Conservation (phyloP, 2,113 vertebrate species). For the Xenopus laevis region DNA sequence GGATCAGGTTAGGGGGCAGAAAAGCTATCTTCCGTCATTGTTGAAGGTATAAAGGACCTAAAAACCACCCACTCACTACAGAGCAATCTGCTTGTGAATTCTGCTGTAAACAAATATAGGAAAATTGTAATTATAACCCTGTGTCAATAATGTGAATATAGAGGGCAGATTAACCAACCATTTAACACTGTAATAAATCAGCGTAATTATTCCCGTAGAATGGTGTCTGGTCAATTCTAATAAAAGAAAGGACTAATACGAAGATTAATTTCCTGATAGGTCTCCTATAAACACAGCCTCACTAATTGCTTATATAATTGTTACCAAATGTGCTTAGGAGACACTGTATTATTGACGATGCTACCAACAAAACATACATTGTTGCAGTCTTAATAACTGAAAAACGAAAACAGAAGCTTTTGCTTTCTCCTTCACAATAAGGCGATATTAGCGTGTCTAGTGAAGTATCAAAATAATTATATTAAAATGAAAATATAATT, state of each 20-base stretch:
- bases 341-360: constrained; percentile 9
- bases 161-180: constrained; percentile 35
- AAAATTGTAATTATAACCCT: constrained; percentile 26
- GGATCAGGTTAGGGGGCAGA: neutral
- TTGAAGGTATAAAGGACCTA: constrained; percentile 9
- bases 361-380: constrained; percentile 8
- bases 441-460: neutral
- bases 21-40: constrained; percentile 8
- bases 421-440: constrained; percentile 3
- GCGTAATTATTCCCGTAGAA: constrained; percentile 32
- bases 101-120: constrained; percentile 7
- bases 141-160: constrained; percentile 35
- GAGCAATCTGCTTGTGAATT: neutral
- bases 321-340: constrained; percentile 17
- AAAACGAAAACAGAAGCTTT: neutral
- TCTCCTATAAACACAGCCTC: constrained; percentile 30
- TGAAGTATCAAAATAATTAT: constrained; percentile 22
- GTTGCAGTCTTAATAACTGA: neutral
- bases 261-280: constrained; percentile 39
- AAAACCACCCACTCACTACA: neutral
- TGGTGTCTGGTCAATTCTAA: constrained; percentile 41
- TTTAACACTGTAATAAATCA: constrained; percentile 41
- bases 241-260: constrained; percentile 28
- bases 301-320: constrained; percentile 36
- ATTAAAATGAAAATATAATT: too few species aligned